Base-by-base conservation (phyloP, 2,888 invertebrate genomes). In the Euplagia quadripunctaria region DNA sequence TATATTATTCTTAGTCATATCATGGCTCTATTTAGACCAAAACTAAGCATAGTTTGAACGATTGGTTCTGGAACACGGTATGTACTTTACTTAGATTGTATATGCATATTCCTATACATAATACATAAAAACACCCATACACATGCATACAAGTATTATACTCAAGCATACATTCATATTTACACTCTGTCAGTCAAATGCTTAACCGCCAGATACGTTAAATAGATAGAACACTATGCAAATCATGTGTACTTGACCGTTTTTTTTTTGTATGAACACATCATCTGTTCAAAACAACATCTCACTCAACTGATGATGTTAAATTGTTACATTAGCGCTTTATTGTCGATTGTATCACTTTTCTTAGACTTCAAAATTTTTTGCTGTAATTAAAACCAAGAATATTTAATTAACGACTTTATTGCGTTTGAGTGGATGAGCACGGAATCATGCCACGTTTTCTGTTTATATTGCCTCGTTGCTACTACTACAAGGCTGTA, bases 261-360 rank as follows among this genome's bases (percentile, higher is more conserved):
- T 55, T n/a, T 55, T 55, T 31, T 31, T 31, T 2, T 55, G 31
- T 2, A 14, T 31, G 6, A 61, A 31, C 31, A 46, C 6, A 4
- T 20, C 1, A 5, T 61, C 11, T 61, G 31, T 31, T 31, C 0
- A 7, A 9, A 61, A 61, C 61, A 61, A 61, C 6, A 31, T 61
- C 20, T 31, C 31, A 58, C 7, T 31, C 14, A 61, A 31, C 20
- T 31, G 12, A 61, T 9, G 31, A 31, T 61, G 12, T 12, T 31
- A 74, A 79, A 74, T 68, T 81, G 77, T 77, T 82, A 81, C 68
- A 74, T 77, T 73, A 73, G 82, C 84, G 79, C 83, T 86, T 86
- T 87, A 88, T 81, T 83, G 85, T 82, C 82, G 90, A 91, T 92
- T 78, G 83, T 91, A 91, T 90, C 89, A 81, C 75, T 80, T 80